Evolutionary conservation across 2,797 vertebrate species (phyloP), one percentile per base, ranked within the genome.

Genomic region (Rhinogobio ventralis): DNA sequence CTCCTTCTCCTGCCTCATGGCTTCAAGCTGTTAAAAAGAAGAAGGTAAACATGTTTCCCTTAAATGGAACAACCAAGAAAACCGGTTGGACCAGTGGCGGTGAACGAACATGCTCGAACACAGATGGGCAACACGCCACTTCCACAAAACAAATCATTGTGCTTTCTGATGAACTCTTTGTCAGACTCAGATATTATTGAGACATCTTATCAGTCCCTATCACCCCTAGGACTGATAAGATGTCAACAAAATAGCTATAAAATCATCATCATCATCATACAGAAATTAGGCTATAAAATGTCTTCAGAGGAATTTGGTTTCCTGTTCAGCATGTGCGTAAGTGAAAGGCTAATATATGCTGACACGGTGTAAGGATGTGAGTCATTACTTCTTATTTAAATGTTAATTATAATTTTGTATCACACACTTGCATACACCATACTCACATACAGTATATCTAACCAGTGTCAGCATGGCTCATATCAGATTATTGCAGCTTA

Each of bases 41-140:
- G 36, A 11, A 49, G n/a, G 49, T 83, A 89, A 86, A 87, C 85
- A 85, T 49, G 64, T 81, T 83, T 83, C 79, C 46, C 42, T 20
- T 85, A 73, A 36, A 78, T 69, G 57, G 73, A 79, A 42, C 20
- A 45, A 25, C 30, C 19, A 53, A n/a, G 53, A 75, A 80, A 87
- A 85, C 88, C 49, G 25, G 85, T 86, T 49, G 0, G 23, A 74
- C 82, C 28, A 17, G 71, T 80, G 79, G 57, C 9, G 25, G 20
- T 6, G 20, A 57, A 73, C 0, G 7, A 69, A 81, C 77, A 5
- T 82, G 84, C 62, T 86, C 25, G 9, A 73, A 85, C 86, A 86
- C 3, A 23, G 55, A 13, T 8, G 13, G 30, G 71, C 39, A 83
- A 74, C 60, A 13, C 5, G 36, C 46, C 53, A 4, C 49, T 62